Evolutionary conservation across 2,888 invertebrate species (phyloP).

Genomic region (Eristalinus aeneus): DNA sequence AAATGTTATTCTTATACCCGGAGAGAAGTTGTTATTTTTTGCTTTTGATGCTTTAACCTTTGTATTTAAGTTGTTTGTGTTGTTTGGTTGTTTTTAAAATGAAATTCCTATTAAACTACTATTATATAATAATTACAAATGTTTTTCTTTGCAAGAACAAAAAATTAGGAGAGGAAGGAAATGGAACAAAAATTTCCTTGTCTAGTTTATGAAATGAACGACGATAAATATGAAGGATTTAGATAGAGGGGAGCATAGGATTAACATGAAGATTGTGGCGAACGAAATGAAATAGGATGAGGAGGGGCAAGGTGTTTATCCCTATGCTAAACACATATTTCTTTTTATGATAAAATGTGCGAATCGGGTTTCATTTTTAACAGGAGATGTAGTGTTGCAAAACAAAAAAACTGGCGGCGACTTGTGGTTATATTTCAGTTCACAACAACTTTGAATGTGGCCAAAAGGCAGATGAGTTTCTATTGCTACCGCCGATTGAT

Average conservation of each 20-base stretch:
- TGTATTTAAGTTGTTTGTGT: conserved; percentile 38
- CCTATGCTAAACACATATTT: conserved; percentile 20
- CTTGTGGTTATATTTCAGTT: conserved; percentile 63
- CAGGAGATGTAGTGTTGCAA: conserved; percentile 1
- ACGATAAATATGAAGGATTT: conserved; percentile 32
- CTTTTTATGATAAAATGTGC: background rate
- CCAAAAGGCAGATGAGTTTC: conserved; percentile 72
- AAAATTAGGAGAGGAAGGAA: conserved; percentile 29
- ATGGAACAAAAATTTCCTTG: conserved; percentile 43
- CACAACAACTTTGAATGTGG: conserved; percentile 64
- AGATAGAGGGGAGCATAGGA: conserved; percentile 2
- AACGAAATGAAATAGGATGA: conserved; percentile 14
- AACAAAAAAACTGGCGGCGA: conserved; percentile 33
- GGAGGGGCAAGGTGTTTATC: conserved; percentile 7
- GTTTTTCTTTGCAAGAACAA: conserved; percentile 30
- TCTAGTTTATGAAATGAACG: conserved; percentile 55
- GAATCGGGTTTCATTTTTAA: background rate
- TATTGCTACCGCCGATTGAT: conserved; percentile 92
- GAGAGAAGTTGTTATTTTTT: conserved; percentile 45
- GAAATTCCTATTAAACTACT: conserved; percentile 26
- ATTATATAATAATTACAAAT: conserved; percentile 52
- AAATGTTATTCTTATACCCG: conserved; percentile 68
- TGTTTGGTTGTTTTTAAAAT: conserved; percentile 37
- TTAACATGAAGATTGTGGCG: conserved; percentile 28
- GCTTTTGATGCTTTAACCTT: conserved; percentile 22